Base-by-base conservation (phyloP, 2,113 vertebrate species). In the Cyprinodon tularosa region DNA sequence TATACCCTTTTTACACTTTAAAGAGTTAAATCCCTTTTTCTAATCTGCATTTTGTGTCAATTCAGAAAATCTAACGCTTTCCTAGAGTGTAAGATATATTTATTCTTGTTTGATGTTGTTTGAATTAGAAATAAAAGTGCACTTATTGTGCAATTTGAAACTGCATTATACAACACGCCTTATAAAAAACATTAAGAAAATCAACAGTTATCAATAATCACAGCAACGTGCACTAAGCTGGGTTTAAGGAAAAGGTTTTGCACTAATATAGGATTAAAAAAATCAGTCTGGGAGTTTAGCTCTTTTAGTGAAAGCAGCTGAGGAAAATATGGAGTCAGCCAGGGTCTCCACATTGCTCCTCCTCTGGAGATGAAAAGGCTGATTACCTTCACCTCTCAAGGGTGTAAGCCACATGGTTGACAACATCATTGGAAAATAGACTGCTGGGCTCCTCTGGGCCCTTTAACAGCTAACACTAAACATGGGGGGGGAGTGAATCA, bases 401-500 rank as follows among this genome's bases (percentile, higher is more conserved):
- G 90, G 92, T 87, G 88, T 86, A 89, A 87, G 90, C 90, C 92
- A 93, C 93, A 93, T 90, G 89, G 90, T 86, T 94, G 92, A 94
- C 91, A 93, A 93, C 94, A 94, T 94, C 93, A 94, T 90, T 91
- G 89, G 90, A 94, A 94, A 94, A 94, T 90, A 94, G 92, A 93
- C 91, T 88, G 85, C 90, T 47, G 80, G 82, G 83, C 87, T 91
- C 92, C 93, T 93, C 72, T 92, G 93, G 94, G 94, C 89, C 92
- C 90, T 89, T 83, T 93, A 93, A 93, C 91, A 91, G 84, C 91
- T 92, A 90, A 90, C 82, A 90, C 89, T 92, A 92, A 91, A 93
- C 91, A 84, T 81, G 76, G 70, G 79, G 74, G 1, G 76, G 87
- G 20, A 78, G 86, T 15, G 69, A 78, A 76, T 89, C 84, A 85